Conservation (phyloP, 2,888 invertebrate species). For the Liposcelis brunnea region DNA sequence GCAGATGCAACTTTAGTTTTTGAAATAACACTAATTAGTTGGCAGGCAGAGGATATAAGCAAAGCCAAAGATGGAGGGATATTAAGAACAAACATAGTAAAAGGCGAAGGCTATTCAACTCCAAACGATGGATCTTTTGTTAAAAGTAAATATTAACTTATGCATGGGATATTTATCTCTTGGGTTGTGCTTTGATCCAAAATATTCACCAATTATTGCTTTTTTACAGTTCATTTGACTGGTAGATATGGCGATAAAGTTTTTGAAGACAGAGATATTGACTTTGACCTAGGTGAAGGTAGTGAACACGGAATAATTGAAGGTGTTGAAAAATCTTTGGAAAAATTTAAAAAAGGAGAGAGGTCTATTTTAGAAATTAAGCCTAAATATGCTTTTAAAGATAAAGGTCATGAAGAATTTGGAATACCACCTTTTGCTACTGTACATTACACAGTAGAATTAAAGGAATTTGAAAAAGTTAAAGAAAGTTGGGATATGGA, state of each 20-base stretch:
- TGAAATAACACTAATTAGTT: slow-evolving; percentile 45
- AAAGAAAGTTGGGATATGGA: slow-evolving; percentile 74
- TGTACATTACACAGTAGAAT: slow-evolving; percentile 62
- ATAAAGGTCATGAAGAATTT: slow-evolving; percentile 45
- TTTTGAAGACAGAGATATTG: slow-evolving; percentile 69
- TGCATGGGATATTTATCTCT: not conserved
- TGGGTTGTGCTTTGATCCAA: slow-evolving; percentile 19
- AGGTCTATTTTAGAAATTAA: slow-evolving; percentile 53
- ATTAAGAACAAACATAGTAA: slow-evolving; percentile 46
- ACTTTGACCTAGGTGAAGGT: slow-evolving; percentile 77
- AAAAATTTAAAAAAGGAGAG: slow-evolving; percentile 66
- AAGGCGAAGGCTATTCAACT: slow-evolving; percentile 49
- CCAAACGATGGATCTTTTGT: slow-evolving; percentile 75
- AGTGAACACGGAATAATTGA: slow-evolving; percentile 52
- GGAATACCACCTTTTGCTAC: slow-evolving; percentile 61
- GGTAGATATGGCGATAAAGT: slow-evolving; percentile 43
- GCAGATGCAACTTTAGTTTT: slow-evolving; percentile 74
- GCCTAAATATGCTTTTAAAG: slow-evolving; percentile 66
- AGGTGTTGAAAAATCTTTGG: slow-evolving; percentile 67
- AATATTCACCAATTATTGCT: slow-evolving; percentile 8
- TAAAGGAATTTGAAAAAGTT: slow-evolving; percentile 72
- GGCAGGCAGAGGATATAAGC: slow-evolving; percentile 79
- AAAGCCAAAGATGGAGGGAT: slow-evolving; percentile 71
- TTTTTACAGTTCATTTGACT: slow-evolving; percentile 49
- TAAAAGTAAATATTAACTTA: slow-evolving; percentile 41